A percentile compares a stretch with the other conserved stretches of the same genome.
Conservation (phyloP, 1,140 invertebrate species). For the Lepidurus packardi region DNA sequence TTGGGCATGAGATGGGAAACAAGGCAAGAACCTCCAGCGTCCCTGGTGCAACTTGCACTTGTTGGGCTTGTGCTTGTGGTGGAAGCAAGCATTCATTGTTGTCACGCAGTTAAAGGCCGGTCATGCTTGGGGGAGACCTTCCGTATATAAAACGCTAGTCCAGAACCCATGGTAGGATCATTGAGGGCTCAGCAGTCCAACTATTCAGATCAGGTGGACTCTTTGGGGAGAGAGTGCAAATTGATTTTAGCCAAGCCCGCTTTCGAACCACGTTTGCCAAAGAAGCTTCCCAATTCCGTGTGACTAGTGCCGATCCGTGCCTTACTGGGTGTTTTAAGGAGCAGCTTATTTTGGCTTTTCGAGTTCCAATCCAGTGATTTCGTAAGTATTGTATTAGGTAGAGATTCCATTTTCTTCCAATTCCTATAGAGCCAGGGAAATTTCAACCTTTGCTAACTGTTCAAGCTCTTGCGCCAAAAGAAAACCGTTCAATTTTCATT, state of each 20-base stretch:
- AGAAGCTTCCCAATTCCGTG: not conserved
- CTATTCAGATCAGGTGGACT: not conserved
- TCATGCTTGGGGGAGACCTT: not conserved
- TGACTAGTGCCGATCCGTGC: too few species aligned
- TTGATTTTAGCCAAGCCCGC: not conserved
- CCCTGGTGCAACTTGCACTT: not conserved
- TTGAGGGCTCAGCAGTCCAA: slow-evolving; percentile 6
- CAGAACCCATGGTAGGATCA: not conserved
- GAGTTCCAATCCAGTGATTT: too few species aligned
- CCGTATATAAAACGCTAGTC: not conserved
- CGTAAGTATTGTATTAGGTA: too few species aligned
- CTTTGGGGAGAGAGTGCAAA: not conserved
- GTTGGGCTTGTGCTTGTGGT: not conserved
- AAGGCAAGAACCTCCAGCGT: slow-evolving; percentile 1
- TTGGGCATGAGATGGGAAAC: not conserved
- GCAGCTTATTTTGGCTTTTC: too few species aligned
- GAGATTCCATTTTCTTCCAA: too few species aligned
- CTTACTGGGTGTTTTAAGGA: too few species aligned
- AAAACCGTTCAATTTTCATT: too few species aligned
- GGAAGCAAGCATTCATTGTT: not conserved
- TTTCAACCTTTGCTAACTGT: too few species aligned
- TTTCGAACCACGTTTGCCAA: not conserved
- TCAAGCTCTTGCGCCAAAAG: too few species aligned
- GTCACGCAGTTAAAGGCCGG: not conserved
- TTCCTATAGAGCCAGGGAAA: too few species aligned